A percentile compares a stretch with the other conserved stretches of the same genome.
Evolutionary conservation across 2,888 invertebrate species (phyloP).

Genomic region (Parthenolecanium corni): DNA sequence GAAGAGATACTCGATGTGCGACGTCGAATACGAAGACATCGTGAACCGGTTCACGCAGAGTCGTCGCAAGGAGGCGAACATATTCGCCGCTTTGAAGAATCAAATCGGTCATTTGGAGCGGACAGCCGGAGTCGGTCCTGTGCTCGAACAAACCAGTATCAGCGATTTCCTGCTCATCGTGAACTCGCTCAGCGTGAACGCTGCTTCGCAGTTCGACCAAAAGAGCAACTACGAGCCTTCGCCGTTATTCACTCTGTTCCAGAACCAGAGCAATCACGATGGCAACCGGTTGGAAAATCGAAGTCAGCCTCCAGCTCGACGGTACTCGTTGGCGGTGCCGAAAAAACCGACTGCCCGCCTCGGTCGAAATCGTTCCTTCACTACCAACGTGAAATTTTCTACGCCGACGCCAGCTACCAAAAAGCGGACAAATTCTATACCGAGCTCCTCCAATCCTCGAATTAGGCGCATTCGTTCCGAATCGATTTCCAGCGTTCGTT

Average conservation of each 20-base stretch:
- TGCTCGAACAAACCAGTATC: slow-evolving; percentile 69
- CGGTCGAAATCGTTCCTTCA: slow-evolving; percentile 4
- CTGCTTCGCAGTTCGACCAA: not conserved
- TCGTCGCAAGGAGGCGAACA: slow-evolving; percentile 3
- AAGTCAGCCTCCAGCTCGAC: not conserved
- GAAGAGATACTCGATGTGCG: slow-evolving; percentile 16
- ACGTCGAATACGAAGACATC: slow-evolving; percentile 12
- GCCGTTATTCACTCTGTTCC: slow-evolving; percentile 30
- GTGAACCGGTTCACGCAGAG: slow-evolving; percentile 5
- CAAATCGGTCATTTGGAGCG: slow-evolving; percentile 13
- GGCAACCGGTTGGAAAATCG: too few species aligned
- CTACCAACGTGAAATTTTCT: not conserved
- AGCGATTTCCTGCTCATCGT: slow-evolving; percentile 69
- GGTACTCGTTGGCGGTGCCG: slow-evolving; percentile 10
- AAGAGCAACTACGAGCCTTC: slow-evolving; percentile 10
- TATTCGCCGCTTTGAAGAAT: slow-evolving; percentile 4
- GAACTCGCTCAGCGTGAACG: slow-evolving; percentile 46
- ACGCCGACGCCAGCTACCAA: not conserved
- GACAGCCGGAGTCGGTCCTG: slow-evolving; percentile 39
- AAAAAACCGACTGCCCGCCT: not conserved
- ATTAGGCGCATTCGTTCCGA: slow-evolving; percentile 8
- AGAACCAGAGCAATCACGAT: slow-evolving; percentile 20
- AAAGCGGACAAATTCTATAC: not conserved
- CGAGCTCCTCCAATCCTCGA: not conserved
- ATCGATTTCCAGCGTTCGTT: not conserved